These are phyloP conservation scores for Malurus alboscapulatus DNA, from an alignment of 2,113 vertebrate species.

Conservation along the genomic window DNA sequence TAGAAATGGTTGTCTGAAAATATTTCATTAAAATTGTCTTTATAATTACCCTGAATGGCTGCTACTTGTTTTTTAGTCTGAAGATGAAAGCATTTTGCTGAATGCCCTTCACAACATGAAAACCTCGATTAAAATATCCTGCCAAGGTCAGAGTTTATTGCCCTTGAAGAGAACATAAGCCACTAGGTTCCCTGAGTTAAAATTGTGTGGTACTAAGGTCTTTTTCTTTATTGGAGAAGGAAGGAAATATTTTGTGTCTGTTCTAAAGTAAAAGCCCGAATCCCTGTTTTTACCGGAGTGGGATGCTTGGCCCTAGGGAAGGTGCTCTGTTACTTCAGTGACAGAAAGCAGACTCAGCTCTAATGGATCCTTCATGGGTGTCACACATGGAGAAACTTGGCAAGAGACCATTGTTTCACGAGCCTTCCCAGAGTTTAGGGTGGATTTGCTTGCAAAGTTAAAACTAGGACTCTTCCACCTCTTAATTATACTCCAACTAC, in stretches of 20 bases:
- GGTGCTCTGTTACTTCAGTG: background rate
- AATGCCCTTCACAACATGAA: background rate
- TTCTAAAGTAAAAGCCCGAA: background rate
- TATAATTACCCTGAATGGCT: background rate
- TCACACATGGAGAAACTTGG: background rate
- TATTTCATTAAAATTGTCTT: background rate
- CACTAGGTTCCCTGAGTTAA: background rate
- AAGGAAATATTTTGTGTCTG: background rate
- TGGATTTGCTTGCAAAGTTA: background rate
- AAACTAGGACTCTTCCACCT: background rate
- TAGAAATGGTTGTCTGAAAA: background rate
- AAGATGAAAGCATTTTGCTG: background rate
- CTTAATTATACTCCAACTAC: background rate
- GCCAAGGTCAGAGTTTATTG: constrained; percentile 25
- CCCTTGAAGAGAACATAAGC: constrained; percentile 6
- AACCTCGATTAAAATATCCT: background rate
- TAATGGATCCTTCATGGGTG: no score
- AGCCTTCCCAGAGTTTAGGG: background rate
- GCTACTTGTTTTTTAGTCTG: background rate
- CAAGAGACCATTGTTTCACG: background rate
- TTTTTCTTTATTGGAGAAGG: background rate
- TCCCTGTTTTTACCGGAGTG: background rate
- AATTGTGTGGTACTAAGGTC: background rate
- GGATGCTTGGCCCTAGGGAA: background rate
- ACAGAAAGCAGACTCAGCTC: background rate